Conservation (phyloP, 2,797 vertebrate species). For the Ctenochaetus hawaiiensis region DNA sequence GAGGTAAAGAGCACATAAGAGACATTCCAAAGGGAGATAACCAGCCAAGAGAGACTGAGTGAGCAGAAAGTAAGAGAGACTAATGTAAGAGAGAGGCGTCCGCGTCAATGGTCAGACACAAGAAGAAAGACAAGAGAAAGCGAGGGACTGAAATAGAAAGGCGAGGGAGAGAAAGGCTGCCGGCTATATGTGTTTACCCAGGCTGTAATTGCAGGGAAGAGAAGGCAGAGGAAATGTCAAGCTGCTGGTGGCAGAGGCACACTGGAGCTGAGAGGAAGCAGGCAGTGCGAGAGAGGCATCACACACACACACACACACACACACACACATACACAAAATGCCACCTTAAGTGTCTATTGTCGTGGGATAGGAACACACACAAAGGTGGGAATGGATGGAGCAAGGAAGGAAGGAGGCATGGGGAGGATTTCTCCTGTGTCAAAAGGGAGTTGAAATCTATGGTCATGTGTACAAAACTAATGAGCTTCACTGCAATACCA, state of each 20-base stretch:
- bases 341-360: constrained; percentile 39
- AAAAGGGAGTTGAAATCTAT: too few species aligned
- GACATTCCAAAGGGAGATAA: constrained; percentile 24
- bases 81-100: constrained; percentile 7
- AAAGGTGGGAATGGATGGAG: constrained; percentile 6
- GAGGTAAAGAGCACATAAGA: background rate
- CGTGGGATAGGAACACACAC: constrained; percentile 40
- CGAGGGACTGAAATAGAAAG: constrained; percentile 60
- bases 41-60: constrained; percentile 22
- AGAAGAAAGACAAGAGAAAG: constrained; percentile 34
- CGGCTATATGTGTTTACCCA: constrained; percentile 60
- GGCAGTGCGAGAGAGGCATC: constrained; percentile 10
- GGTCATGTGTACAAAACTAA: too few species aligned
- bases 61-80: background rate
- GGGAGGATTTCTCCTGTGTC: too few species aligned
- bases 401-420: background rate
- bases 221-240: constrained; percentile 77
- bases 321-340: constrained; percentile 24
- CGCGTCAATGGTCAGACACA: constrained; percentile 20
- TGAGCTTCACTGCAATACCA: too few species aligned
- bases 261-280: constrained; percentile 49
- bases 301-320: constrained; percentile 30
- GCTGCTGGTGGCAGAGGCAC: constrained; percentile 61
- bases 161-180: constrained; percentile 49
- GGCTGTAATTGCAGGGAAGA: constrained; percentile 68